Evolutionary conservation across 1,140 invertebrate species (phyloP), one percentile per base, ranked within the genome.

Genomic region (Cataglyphis hispanica): DNA sequence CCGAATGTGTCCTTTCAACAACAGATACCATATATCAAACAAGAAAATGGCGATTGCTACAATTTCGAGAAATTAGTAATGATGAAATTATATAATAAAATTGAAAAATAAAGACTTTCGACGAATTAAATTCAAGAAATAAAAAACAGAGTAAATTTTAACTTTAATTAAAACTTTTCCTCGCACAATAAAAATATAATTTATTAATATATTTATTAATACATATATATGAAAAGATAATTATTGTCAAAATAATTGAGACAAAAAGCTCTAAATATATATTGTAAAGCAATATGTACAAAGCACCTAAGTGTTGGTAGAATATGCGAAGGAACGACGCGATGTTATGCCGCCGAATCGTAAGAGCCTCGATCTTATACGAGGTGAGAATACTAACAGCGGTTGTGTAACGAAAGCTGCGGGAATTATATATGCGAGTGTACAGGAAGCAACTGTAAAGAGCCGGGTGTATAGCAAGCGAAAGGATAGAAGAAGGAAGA

Each of bases 401-500:
- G 40, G 27, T 34, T 76, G 40, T 69, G 72, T 86, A 88, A 80
- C 69, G 75, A 85, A 80, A 88, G 40, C 31, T 37, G 34, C 3
- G 8, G 10, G 74, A 88, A 88, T 89, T 85, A 88, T 86, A 78
- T 83, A 88, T 77, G 88, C 87, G 27, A 10, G 22, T 37, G 25
- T 75, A 46, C 58, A 80, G 87, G 75, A 72, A 46, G 76, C 70
- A 16, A 34, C 16, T 13, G 34, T 60, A 56, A 60, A 61, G 70
- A 64, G 34, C 63, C 34, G 43, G 63, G 46, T 34, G 63, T 53
- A 75, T 81, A 66, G 27, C 31, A n/a, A 46, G 5, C 7, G 56
- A 72, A 86, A 89, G 75, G 61, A 58, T 27, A 25, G 11, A 40
- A 61, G 56, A 34, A 60, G 58, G 70, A 83, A 83, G 46, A 31